Percentiles rank a stretch among this genome's conserved stretches.
phyloP scores from a whole-genome alignment of 2,888 invertebrate species.

The Yponomeuta cagnagella region DNA sequence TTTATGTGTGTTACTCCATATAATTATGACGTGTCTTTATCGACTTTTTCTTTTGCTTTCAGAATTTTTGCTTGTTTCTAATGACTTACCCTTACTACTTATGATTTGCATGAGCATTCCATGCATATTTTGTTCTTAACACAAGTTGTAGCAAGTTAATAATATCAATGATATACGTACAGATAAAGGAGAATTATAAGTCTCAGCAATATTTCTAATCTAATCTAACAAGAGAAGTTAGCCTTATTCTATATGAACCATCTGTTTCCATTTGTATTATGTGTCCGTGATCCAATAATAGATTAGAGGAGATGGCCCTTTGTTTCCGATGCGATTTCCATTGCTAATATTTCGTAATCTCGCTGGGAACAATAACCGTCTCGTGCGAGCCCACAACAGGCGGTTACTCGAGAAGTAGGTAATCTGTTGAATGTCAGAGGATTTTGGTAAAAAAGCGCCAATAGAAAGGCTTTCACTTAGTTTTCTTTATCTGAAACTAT shows the following conservation, averaged over 20 bases:
- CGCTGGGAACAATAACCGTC: background rate
- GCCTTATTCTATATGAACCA: background rate
- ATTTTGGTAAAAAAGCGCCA: background rate
- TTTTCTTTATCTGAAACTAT: no score
- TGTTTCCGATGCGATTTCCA: background rate
- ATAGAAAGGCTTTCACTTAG: no score
- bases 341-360: slow-evolving; percentile 3
- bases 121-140: no score
- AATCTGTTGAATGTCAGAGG: background rate
- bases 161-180: no score
- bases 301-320: background rate
- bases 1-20: background rate
- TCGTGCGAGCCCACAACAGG: background rate
- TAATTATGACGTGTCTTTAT: background rate
- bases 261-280: background rate
- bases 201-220: no score
- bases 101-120: no score
- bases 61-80: no score
- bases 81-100: no score
- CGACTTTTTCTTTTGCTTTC: background rate
- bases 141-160: no score
- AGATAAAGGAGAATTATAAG: no score
- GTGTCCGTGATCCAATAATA: background rate
- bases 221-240: no score
- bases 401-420: background rate